phyloP scores from a whole-genome alignment of 2,113 vertebrate genomes.

The Corvus moneduloides region DNA sequence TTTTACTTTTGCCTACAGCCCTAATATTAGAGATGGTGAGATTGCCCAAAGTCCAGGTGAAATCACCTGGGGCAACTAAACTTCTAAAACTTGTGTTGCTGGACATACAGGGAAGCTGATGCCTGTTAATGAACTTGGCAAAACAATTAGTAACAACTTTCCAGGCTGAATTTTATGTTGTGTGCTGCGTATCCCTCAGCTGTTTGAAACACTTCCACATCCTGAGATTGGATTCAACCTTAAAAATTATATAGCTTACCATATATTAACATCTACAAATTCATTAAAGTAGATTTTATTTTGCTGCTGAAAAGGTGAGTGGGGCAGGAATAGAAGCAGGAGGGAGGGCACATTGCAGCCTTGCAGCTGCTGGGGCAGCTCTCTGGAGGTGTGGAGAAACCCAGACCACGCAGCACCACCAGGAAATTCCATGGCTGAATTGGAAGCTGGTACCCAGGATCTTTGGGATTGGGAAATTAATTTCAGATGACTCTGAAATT shows the following conservation, averaged over 20 bases:
- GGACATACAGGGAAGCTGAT: not conserved
- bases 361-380: not conserved
- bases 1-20: not conserved
- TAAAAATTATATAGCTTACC: not conserved
- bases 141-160: not conserved
- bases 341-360: not conserved
- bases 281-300: not conserved
- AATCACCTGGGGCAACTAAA: not conserved
- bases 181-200: not conserved
- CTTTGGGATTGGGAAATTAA: slow-evolving; percentile 63
- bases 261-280: not conserved
- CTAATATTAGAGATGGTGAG: not conserved
- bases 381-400: slow-evolving; percentile 43
- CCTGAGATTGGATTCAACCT: accelerated
- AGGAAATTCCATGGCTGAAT: slow-evolving; percentile 65
- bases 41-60: not conserved
- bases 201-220: not conserved
- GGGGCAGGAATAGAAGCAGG: not conserved
- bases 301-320: not conserved
- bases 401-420: not conserved
- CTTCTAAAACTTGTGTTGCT: not conserved
- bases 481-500: slow-evolving; percentile 69
- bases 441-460: slow-evolving; percentile 72
- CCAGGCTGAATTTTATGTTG: not conserved
- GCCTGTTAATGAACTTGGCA: not conserved